Base-by-base conservation (phyloP, 2,797 vertebrate genomes). In the Spinus olivaceus region DNA sequence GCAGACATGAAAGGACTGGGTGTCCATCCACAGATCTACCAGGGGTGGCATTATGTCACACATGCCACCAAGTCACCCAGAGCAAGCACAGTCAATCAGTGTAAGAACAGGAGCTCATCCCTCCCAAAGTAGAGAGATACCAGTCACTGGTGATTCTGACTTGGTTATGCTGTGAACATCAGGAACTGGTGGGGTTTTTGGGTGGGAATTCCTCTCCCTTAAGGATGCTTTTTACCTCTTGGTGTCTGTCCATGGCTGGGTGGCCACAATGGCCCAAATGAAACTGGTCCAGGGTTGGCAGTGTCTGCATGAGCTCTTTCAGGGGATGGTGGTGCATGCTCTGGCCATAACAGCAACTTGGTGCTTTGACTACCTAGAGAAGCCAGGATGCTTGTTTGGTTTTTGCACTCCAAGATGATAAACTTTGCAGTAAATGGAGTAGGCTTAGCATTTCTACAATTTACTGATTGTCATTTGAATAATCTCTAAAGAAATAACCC, bases 21-120 rank as follows among this genome's bases (percentile, higher is more conserved):
- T 13, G 16, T 27, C 53, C 32, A 67, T 10, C 46, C 46, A 4
- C 39, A 66, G 9, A 33, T 3, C 17, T 44, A 0, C 12, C 6
- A 7, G 23, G 13, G 14, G 2, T n/a, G 30, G 49, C 42, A 8
- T 49, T 91, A 57, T 46, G 57, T 42, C 27, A n/a, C 15, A 6
- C 0, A 0, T 2, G 27, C 8, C 15, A 7, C 28, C 0, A 4
- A 37, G 37, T 61, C 44, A 46, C 35, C 22, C 64, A 20, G 21
- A 33, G 5, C 6, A 10, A 1, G 19, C 32, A 21, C 18, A 44
- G 32, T 1, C 6, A 3, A 19, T 54, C 27, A 22, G 4, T 0
- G 0, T 4, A 13, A 47, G n/a, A 35, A 6, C 7, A 61, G 1
- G 6, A 50, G 18, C 12, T 30, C 5, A 9, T 12, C 7, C 72